Evolutionary conservation across 2,888 invertebrate genomes (phyloP), one percentile per base, ranked within the genome.

Genomic region (Phyllotreta striolata): DNA sequence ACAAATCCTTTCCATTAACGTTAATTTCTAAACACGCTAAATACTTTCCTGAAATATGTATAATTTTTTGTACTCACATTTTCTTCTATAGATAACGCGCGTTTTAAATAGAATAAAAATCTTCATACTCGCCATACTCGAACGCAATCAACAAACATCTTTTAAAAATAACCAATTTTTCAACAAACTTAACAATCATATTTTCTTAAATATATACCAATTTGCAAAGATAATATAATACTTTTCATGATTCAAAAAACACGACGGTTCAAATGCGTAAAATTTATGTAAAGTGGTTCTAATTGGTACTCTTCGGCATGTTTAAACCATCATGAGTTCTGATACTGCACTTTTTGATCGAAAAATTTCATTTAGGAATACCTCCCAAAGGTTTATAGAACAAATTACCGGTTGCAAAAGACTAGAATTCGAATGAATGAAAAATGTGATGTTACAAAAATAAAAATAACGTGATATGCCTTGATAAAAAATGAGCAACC

Each of bases 131-230:
- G 55, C 55, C 60, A 62, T 44, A 13, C 49, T 60, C 54, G 61
- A 63, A 65, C 54, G 63, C 62, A 60, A 47, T 65, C 39, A 66
- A 68, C 54, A 62, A 64, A 68, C 68, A 64, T 61, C 52, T 60
- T 54, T 61, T 9, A 59, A 55, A 55, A 62, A 55, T 44, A 58
- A 63, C 61, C 57, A 67, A 57, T 64, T 37, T 61, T 52, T 69
- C 12, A 65, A 66, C 65, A 69, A 67, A 67, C 66, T 64, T 69
- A 69, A 67, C 67, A 66, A 62, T 56, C 63, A 65, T 63, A 63
- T 55, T 58, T 44, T 49, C 24, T 56, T 66, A 46, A 46, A 46
- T 46, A 46, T 39, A 49, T 35, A 24, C 24, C 24, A 24, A 24
- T 24, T 24, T 24, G 24, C 24, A 24, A 24, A 24, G 24, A 24